Base-by-base conservation (phyloP, 2,113 vertebrate species). In the Athene cunicularia region DNA sequence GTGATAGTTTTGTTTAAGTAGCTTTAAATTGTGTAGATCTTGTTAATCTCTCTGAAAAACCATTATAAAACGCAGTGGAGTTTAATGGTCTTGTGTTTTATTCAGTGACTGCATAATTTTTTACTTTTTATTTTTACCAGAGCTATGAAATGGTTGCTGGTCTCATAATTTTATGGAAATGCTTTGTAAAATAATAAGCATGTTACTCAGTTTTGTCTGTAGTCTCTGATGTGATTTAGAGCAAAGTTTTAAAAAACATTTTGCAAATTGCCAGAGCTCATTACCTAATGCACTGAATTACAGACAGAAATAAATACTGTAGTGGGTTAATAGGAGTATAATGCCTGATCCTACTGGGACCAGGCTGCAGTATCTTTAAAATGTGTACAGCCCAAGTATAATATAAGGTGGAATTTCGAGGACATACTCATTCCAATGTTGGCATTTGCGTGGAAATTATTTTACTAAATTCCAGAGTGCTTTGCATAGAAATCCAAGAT, bases 191-290 rank as follows among this genome's bases (percentile, higher is more conserved):
- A 94, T 84, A 90, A 85, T 93, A 73, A 80, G 59, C 22, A 33
- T 41, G 26, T 94, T 81, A 79, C 79, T 60, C 45, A 68, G 64
- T 84, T 75, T 80, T 85, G 24, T 71, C 80, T 84, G 47, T 59
- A 82, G 82, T 85, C 59, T 96, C 82, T 91, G 82, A 81, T 94
- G 70, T 82, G 33, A 94, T 95, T 96, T 91, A 97, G 62, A 85
- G 81, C 72, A 71, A 93, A 96, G 86, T 76, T 95, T 91, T 60
- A 88, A 88, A 74, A 91, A 55, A 35, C 68, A 70, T 93, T 93
- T 93, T 92, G 70, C 80, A 94, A 86, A 96, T 79, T 88, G 84
- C 53, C 70, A 72, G n/a, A 95, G 90, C 74, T 97, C 72, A 66
- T 64, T 95, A 95, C 95, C 93, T 95, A 93, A 66, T 95, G 52